Percentiles rank a stretch among this genome's conserved stretches.
Evolutionary conservation across 1,140 invertebrate genomes (phyloP).

Genomic region (Agrilus planipennis): DNA sequence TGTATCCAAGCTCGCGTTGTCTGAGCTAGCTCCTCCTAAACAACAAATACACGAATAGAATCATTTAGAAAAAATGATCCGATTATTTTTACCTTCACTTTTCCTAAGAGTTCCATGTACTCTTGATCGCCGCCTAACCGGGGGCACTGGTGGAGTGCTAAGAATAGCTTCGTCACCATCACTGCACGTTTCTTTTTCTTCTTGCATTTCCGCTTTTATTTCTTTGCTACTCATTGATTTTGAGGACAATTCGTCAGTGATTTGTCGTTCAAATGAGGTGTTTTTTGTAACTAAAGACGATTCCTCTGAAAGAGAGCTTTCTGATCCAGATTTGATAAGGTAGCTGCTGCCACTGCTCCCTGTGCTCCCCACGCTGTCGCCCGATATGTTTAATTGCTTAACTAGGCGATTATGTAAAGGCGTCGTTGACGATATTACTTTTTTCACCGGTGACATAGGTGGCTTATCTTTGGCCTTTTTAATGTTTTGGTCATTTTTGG

Average conservation of each 20-base stretch:
- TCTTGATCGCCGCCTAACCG: constrained; percentile 40
- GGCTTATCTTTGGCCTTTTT: constrained; percentile 6
- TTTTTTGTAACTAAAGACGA: constrained; percentile 20
- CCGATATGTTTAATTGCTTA: constrained; percentile 69
- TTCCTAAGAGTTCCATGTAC: constrained; percentile 54
- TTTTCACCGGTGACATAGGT: constrained; percentile 13
- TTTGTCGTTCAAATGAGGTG: constrained; percentile 7
- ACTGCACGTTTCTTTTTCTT: constrained; percentile 56
- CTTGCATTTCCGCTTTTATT: constrained; percentile 51
- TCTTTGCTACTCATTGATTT: constrained; percentile 59
- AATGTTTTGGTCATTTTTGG: constrained; percentile 25
- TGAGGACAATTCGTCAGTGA: constrained; percentile 36
- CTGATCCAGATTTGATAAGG: constrained; percentile 68
- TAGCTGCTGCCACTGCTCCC: too few species aligned
- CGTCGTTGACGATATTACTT: constrained; percentile 17
- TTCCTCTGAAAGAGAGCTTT: constrained; percentile 72
- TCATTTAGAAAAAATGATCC: background rate
- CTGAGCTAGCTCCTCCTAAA: constrained; percentile 29
- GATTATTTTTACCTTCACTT: constrained; percentile 42
- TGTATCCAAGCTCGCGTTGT: constrained; percentile 28
- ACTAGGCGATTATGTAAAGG: constrained; percentile 44
- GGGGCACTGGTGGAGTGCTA: constrained; percentile 30
- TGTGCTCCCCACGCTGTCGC: constrained; percentile 49
- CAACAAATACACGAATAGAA: constrained; percentile 5
- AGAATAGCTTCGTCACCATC: constrained; percentile 46